phyloP scores from a whole-genome alignment of 2,888 invertebrate genomes.

The Falcaria lacertinaria region DNA sequence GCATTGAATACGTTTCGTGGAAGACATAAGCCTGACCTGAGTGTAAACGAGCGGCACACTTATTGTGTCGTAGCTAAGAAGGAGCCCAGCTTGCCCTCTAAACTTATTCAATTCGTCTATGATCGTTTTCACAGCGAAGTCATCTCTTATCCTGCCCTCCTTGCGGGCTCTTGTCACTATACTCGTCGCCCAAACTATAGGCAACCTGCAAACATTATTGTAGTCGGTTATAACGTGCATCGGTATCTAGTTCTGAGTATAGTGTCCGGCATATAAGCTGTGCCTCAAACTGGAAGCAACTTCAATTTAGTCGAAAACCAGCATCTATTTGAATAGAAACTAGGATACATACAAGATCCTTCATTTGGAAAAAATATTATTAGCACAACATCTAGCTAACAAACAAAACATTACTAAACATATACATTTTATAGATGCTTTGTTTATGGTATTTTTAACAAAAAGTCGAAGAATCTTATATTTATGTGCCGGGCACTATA shows the following conservation, averaged over 20 bases:
- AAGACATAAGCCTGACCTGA: constrained; percentile 72
- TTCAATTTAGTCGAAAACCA: not conserved
- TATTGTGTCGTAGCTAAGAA: constrained; percentile 89
- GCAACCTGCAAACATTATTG: constrained; percentile 76
- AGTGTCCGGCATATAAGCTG: not conserved
- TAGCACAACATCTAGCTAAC: not conserved
- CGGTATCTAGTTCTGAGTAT: not conserved
- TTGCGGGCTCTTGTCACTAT: constrained; percentile 94
- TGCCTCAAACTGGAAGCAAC: not conserved
- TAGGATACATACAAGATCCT: not conserved
- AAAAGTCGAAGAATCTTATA: not conserved
- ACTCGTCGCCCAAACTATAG: constrained; percentile 94
- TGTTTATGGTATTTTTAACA: not conserved
- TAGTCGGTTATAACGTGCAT: not conserved
- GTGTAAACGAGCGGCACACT: constrained; percentile 91
- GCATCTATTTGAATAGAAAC: not conserved
- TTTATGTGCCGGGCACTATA: not conserved
- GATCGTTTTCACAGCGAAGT: constrained; percentile 95
- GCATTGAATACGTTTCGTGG: not conserved
- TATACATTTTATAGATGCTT: not conserved
- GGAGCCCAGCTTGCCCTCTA: constrained; percentile 86
- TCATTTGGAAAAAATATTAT: not conserved
- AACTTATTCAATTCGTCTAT: constrained; percentile 93
- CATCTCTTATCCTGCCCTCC: constrained; percentile 92
- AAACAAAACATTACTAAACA: too few species aligned